Evolutionary conservation across 2,888 invertebrate genomes (phyloP).

Genomic region (Nezara viridula): DNA sequence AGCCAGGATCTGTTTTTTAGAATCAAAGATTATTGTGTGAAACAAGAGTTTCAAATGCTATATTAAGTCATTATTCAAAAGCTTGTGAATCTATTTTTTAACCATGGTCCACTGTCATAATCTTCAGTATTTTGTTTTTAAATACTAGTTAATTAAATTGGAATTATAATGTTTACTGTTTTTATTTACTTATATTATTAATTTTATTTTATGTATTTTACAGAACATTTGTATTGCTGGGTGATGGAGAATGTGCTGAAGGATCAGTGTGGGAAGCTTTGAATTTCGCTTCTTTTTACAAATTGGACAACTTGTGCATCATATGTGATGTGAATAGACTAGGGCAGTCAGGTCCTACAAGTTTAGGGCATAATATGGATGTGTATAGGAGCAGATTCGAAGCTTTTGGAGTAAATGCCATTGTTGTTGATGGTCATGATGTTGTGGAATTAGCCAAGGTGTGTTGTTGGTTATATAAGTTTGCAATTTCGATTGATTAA

Average conservation of each 20-base stretch:
- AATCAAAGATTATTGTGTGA: no score
- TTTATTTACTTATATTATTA: neutral
- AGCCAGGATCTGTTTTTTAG: no score
- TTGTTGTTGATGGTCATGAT: slow-evolving; percentile 97
- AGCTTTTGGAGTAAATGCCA: slow-evolving; percentile 90
- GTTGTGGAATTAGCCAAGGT: slow-evolving; percentile 88
- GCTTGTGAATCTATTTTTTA: no score
- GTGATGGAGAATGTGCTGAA: slow-evolving; percentile 98
- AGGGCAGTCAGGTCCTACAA: slow-evolving; percentile 96
- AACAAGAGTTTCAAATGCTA: no score
- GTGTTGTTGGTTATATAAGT: slow-evolving; percentile 58
- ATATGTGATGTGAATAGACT: slow-evolving; percentile 97
- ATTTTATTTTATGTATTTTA: neutral
- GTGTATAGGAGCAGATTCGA: slow-evolving; percentile 87
- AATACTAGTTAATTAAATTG: neutral
- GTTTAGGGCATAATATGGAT: slow-evolving; percentile 85
- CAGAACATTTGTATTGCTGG: slow-evolving; percentile 95
- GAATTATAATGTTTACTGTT: no score
- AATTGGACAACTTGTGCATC: slow-evolving; percentile 95
- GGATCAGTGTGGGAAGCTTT: slow-evolving; percentile 98
- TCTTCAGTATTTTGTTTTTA: neutral
- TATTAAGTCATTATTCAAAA: no score
- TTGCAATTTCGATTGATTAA: neutral
- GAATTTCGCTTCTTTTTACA: slow-evolving; percentile 94
- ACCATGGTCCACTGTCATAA: neutral